Percentiles rank a stretch among this genome's conserved stretches.
phyloP scores from a whole-genome alignment of 2,797 vertebrate genomes.

The Microchirus variegatus region DNA sequence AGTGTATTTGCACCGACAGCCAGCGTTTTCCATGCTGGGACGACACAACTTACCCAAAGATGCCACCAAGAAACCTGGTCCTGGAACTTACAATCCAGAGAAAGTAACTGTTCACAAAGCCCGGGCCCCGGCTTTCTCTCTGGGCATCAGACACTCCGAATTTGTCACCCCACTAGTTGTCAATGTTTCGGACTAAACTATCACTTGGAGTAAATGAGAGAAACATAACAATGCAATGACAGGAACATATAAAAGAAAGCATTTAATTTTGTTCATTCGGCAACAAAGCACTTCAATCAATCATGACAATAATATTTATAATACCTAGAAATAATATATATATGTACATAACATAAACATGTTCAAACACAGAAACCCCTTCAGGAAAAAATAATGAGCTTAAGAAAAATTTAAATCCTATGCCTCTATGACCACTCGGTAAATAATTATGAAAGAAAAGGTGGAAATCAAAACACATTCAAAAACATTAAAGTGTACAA shows the following conservation, averaged over 20 bases:
- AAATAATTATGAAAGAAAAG: constrained; percentile 39
- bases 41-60: constrained; percentile 67
- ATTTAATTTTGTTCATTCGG: constrained; percentile 64
- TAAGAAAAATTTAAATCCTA: constrained; percentile 21
- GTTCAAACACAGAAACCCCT: constrained; percentile 28
- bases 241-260: constrained; percentile 20
- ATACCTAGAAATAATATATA: constrained; percentile 52
- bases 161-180: constrained; percentile 78
- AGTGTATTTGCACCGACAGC: constrained; percentile 79
- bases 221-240: background rate
- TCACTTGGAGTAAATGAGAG: background rate
- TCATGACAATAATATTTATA: constrained; percentile 37
- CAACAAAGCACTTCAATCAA: constrained; percentile 41
- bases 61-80: constrained; percentile 78
- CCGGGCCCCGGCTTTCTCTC: constrained; percentile 83
- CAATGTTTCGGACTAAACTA: constrained; percentile 69
- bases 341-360: constrained; percentile 44
- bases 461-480: constrained; percentile 37
- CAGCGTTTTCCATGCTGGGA: constrained; percentile 87
- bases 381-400: constrained; percentile 13
- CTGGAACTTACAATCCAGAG: constrained; percentile 86
- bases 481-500: constrained; percentile 32
- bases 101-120: constrained; percentile 80
- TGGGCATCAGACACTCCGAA: constrained; percentile 86
- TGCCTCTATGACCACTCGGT: constrained; percentile 10